Evolutionary conservation across 2,113 vertebrate species (phyloP).

Genomic region (Hydrolagus affinis): DNA sequence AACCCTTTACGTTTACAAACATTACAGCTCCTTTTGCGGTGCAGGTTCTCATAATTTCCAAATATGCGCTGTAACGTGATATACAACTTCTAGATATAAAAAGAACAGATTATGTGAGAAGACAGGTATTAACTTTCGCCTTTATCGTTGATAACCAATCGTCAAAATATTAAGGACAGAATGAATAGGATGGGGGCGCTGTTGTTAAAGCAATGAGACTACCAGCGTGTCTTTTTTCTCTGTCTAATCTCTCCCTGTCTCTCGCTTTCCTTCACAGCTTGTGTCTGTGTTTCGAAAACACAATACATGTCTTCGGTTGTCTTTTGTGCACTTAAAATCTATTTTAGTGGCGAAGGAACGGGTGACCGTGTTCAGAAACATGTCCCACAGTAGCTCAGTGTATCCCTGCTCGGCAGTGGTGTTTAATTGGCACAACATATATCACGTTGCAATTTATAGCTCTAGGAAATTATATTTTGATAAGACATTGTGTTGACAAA

Average conservation of each 20-base stretch:
- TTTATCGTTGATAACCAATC: slow-evolving; percentile 16
- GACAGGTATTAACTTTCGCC: slow-evolving; percentile 10
- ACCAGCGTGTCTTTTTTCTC: not conserved
- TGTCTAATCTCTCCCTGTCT: not conserved
- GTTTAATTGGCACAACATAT: too few relatives aligned
- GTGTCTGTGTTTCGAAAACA: slow-evolving; percentile 31
- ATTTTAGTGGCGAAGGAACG: too few relatives aligned
- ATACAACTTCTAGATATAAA: not conserved
- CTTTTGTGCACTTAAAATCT: slow-evolving; percentile 6
- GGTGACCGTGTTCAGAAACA: too few relatives aligned
- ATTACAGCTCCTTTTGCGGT: not conserved
- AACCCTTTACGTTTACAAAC: not conserved
- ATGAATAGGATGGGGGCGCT: slow-evolving; percentile 23
- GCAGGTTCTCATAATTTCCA: not conserved
- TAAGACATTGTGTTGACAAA: not conserved
- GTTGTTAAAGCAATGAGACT: slow-evolving; percentile 29
- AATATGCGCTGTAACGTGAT: not conserved
- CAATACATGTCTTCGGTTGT: slow-evolving; percentile 27
- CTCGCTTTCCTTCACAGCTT: slow-evolving; percentile 32
- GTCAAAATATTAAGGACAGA: too few relatives aligned
- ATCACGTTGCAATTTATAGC: too few relatives aligned
- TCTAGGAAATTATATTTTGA: not conserved
- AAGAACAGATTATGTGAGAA: not conserved
- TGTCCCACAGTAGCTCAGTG: too few relatives aligned
- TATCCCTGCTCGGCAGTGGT: too few relatives aligned